Base-by-base conservation (phyloP, 2,888 invertebrate genomes). In the Odiellus spinosus region DNA sequence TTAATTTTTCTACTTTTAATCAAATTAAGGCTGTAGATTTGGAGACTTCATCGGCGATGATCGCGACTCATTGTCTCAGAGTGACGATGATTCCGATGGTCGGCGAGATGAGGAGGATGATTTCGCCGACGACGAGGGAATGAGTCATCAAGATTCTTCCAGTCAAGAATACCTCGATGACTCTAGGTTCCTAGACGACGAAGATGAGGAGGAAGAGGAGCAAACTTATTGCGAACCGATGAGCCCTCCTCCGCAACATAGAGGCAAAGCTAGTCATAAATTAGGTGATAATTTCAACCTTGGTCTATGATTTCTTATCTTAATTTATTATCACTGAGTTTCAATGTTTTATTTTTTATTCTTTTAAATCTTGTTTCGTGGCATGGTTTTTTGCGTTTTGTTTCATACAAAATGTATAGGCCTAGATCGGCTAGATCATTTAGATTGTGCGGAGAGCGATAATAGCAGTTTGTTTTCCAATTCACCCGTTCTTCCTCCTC, bases 111-210 rank as follows among this genome's bases (percentile, higher is more conserved):
- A 52, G 35, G 52, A 54, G 14, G 73, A 73, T 63, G 73, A 73
- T 47, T 74, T 74, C 59, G 73, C 73, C 10, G 73, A 74, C 55
- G 74, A 74, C 54, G 73, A 73, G 57, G 73, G 48, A 15, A 53
- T 53, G 53, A 53, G 53, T 35, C 53, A 53, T 45, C 53, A 50
- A 39, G 53, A 53, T 34, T 53, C 53, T 10, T 53, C 53, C 12
- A 51, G 50, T 20, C 53, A 53, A 41, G 53, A 53, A 39, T 53
- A 53, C 43, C 48, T 53, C 39, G 53, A 53, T 53, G 53, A 53
- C 40, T 44, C 49, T 33, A 40, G 53, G 42, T 53, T 48, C 34
- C 38, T 51, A 36, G 53, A 51, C 46, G 50, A 53, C 36, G 52
- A 52, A 38, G 53, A 53, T 35, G 52, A 52, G 38, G 41, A 38